Evolutionary conservation across 1,140 invertebrate genomes (phyloP).

Genomic region (Argopecten irradians): DNA sequence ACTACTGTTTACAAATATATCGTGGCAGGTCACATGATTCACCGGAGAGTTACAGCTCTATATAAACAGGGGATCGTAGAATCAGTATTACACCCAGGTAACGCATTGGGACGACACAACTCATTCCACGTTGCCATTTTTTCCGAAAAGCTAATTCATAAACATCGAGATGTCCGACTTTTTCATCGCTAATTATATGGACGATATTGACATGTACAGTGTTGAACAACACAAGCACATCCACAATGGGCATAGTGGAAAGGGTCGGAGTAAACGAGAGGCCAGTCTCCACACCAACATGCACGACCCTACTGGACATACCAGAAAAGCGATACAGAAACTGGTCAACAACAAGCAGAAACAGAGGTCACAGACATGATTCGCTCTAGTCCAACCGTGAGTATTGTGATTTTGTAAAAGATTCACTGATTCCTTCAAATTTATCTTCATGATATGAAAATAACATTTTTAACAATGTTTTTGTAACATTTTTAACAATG

Average conservation of each 20-base stretch:
- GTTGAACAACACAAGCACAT: slow-evolving; percentile 72
- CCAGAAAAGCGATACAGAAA: slow-evolving; percentile 69
- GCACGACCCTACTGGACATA: slow-evolving; percentile 70
- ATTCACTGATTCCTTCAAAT: too few species aligned
- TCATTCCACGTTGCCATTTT: too few species aligned
- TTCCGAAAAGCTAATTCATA: too few species aligned
- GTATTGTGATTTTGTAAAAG: too few species aligned
- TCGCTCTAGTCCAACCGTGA: background rate
- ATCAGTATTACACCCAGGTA: too few species aligned
- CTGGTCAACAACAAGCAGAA: slow-evolving; percentile 72
- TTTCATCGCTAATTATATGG: slow-evolving; percentile 63
- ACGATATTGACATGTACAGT: slow-evolving; percentile 69
- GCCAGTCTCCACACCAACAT: slow-evolving; percentile 66
- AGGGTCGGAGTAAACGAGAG: slow-evolving; percentile 70
- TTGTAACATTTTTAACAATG: too few species aligned
- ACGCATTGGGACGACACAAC: too few species aligned
- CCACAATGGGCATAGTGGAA: slow-evolving; percentile 70
- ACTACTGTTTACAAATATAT: background rate
- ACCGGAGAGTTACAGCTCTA: background rate
- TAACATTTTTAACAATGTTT: too few species aligned
- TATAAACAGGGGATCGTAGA: background rate
- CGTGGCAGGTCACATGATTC: background rate
- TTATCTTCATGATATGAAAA: too few species aligned
- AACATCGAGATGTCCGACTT: slow-evolving; percentile 43
- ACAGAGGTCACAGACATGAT: slow-evolving; percentile 24